These are phyloP conservation scores for Esox masquinongy DNA, from an alignment of 2,797 vertebrate genomes.

Conservation along the genomic window DNA sequence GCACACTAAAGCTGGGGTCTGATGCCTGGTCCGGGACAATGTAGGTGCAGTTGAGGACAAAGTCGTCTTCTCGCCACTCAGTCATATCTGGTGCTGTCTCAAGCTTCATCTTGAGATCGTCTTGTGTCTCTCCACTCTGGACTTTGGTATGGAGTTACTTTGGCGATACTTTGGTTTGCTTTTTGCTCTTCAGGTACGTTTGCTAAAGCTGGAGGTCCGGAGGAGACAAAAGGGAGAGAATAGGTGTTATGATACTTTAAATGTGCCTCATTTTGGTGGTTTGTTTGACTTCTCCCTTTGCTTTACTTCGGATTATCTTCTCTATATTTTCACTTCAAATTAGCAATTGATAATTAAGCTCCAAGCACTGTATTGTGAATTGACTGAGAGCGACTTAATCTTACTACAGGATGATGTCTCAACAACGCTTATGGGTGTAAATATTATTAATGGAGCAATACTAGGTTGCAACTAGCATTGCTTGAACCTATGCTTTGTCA, in stretches of 20 bases:
- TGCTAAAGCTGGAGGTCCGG: slow-evolving; percentile 60
- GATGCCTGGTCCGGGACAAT: slow-evolving; percentile 75
- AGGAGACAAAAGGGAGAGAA: slow-evolving; percentile 15
- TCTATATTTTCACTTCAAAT: neutral
- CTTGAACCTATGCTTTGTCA: no score
- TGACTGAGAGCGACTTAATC: neutral
- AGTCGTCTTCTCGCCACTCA: slow-evolving; percentile 72
- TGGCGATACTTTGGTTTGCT: slow-evolving; percentile 34
- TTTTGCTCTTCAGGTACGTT: slow-evolving; percentile 40
- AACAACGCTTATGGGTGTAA: neutral
- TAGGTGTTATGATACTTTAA: neutral
- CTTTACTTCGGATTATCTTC: neutral
- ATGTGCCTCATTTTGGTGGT: neutral
- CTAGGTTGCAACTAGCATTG: neutral
- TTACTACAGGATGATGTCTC: neutral
- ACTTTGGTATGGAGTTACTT: slow-evolving; percentile 57
- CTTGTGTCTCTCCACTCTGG: neutral
- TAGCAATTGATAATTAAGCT: neutral
- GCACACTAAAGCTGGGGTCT: slow-evolving; percentile 64
- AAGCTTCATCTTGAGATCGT: slow-evolving; percentile 60
- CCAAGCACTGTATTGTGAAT: neutral
- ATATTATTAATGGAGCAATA: neutral
- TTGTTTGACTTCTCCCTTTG: neutral
- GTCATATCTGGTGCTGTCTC: slow-evolving; percentile 64
- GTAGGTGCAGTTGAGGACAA: slow-evolving; percentile 76